Percentiles rank a stretch among this genome's conserved stretches.
Conservation (phyloP, 37 sponge, comb jelly and placozoan genomes). For the Dysidea cf. avara region DNA sequence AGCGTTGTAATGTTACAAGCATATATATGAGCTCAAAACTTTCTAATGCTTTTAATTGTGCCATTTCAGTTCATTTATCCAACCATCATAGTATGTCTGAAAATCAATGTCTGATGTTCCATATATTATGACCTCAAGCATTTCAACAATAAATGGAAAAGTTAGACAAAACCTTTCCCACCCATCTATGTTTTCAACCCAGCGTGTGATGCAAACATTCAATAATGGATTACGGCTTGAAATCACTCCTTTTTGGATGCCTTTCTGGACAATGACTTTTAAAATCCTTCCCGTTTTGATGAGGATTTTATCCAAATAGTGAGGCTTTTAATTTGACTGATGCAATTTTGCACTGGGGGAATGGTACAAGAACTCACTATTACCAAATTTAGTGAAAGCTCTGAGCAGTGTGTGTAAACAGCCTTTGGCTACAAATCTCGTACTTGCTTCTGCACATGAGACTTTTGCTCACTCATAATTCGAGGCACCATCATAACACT, state of each 20-base stretch:
- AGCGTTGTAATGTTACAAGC: slow-evolving; percentile 34
- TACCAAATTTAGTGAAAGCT: slow-evolving; percentile 49
- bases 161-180: slow-evolving; percentile 49
- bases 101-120: slow-evolving; percentile 24
- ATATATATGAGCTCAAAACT: slow-evolving; percentile 43
- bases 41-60: slow-evolving; percentile 39
- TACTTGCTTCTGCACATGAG: slow-evolving; percentile 53
- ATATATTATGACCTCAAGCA: slow-evolving; percentile 57
- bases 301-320: slow-evolving; percentile 53
- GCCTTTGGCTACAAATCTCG: slow-evolving; percentile 57
- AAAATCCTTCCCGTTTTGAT: slow-evolving; percentile 44
- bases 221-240: slow-evolving; percentile 32
- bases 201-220: slow-evolving; percentile 62
- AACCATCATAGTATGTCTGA: slow-evolving; percentile 44
- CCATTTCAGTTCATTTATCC: slow-evolving; percentile 41
- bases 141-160: slow-evolving; percentile 52
- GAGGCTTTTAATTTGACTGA: slow-evolving; percentile 40
- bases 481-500: slow-evolving; percentile 69
- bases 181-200: slow-evolving; percentile 70
- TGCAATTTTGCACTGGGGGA: slow-evolving; percentile 22
- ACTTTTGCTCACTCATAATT: slow-evolving; percentile 67
- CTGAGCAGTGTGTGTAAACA: slow-evolving; percentile 57
- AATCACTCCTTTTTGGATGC: background rate
- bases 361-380: slow-evolving; percentile 48
- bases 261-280: slow-evolving; percentile 21